Evolutionary conservation across 2,888 invertebrate species (phyloP).

Genomic region (Xestia rhomboidea): DNA sequence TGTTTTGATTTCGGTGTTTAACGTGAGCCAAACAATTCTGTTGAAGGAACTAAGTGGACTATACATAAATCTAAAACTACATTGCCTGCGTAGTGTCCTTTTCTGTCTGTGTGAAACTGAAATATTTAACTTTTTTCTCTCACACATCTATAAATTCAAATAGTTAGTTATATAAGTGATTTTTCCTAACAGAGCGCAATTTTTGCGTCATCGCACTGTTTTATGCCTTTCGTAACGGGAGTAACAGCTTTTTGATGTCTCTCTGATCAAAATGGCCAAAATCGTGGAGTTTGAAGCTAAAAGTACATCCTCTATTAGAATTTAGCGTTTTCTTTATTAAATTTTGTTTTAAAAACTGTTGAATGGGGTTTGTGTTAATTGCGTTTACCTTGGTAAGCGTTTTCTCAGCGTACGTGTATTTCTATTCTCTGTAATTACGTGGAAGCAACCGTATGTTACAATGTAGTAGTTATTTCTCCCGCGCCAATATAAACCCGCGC

Average conservation of each 20-base stretch:
- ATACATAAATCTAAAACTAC: not conserved
- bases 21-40: too few relatives aligned
- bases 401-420: not conserved
- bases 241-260: constrained; percentile 30
- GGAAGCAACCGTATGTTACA: not conserved
- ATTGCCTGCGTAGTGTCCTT: not conserved
- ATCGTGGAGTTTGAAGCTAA: not conserved
- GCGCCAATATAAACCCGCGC: constrained; percentile 32
- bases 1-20: not conserved
- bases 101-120: not conserved
- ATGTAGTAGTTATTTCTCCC: constrained; percentile 4
- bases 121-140: not conserved
- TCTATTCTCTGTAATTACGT: not conserved
- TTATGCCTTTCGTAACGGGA: constrained; percentile 37
- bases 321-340: not conserved
- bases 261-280: constrained; percentile 2
- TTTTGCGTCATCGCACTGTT: constrained; percentile 30
- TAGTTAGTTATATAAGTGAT: not conserved
- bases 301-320: not conserved
- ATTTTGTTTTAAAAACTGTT: not conserved
- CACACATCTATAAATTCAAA: not conserved
- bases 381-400: not conserved
- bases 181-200: constrained; percentile 12
- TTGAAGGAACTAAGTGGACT: not conserved
- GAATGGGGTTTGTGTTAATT: not conserved